Base-by-base conservation (phyloP, 1,140 invertebrate genomes). In the Drosophila aff. region DNA sequence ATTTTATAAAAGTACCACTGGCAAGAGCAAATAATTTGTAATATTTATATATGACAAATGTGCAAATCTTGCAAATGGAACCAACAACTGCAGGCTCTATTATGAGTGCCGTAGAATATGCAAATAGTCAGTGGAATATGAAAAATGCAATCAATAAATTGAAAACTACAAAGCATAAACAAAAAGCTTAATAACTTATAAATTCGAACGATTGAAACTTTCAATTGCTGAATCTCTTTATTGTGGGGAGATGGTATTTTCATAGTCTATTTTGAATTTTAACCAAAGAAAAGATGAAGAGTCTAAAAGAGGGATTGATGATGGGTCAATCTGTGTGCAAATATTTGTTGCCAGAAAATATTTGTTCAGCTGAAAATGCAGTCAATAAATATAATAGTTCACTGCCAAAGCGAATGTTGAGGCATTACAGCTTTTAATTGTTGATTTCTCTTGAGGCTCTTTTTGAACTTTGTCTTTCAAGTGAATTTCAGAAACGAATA, bases 61-160 rank as follows among this genome's bases (percentile, higher is more conserved):
- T 60, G 53, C 21, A 13, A 40, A 40, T 18, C 36, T 67, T 40
- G n/a, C 1, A 47, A 67, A 15, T 63, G 64, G 21, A 60, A 43
- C 52, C 4, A 46, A 15, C 21, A 60, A 59, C 21, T 44, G 40
- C 16, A 64, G 23, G 15, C 55, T 13, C 18, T 44, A 44, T 21
- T 44, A 63, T 28, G 16, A 36, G 31, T 46, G 33, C 6, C 18
- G 21, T 11, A 36, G 13, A 64, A 36, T 43, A 44, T 36, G n/a
- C 15, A 71, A 53, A 68, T 46, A 68, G 38, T 69, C 28, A 13
- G 16, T 4, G 36, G 18, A 38, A 52, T 7, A 21, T 21, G 23
- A 8, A 31, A 46, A 71, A 57, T 46, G 15, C 64, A 38, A 46
- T 44, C 47, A 55, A 69, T 71, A 46, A 55, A 71, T 46, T 71